phyloP scores from a whole-genome alignment of 2,888 invertebrate species.

The Poecilobothrus nobilitatus region DNA sequence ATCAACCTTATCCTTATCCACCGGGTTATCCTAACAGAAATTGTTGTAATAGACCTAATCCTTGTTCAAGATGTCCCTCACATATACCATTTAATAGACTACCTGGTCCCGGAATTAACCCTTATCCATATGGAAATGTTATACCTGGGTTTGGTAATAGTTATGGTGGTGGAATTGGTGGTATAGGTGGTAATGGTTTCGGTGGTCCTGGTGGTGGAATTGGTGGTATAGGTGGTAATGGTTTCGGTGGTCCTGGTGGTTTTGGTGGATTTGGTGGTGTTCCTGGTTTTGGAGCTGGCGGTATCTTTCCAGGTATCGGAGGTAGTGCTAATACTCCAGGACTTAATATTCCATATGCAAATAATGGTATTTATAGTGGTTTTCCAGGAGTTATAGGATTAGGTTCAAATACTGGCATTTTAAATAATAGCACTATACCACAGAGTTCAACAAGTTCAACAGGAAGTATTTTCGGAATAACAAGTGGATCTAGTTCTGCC shows the following conservation, averaged over 20 bases:
- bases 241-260: background rate
- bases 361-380: too few relatives aligned
- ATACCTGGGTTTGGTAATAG: background rate
- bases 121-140: background rate
- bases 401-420: background rate
- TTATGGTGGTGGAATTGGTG: background rate
- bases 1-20: background rate
- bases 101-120: background rate
- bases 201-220: background rate
- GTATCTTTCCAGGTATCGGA: too few relatives aligned
- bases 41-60: background rate
- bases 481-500: background rate
- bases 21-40: background rate
- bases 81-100: background rate
- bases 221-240: too few relatives aligned
- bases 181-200: background rate
- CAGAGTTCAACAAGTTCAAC: background rate
- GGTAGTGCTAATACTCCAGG: too few relatives aligned
- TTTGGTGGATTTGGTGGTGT: background rate
- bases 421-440: background rate
- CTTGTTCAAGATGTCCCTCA: background rate
- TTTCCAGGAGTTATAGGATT: too few relatives aligned
- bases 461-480: background rate
- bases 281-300: background rate
- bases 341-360: too few relatives aligned